phyloP scores from a whole-genome alignment of 2,888 invertebrate species.

The Melieria crassipennis region DNA sequence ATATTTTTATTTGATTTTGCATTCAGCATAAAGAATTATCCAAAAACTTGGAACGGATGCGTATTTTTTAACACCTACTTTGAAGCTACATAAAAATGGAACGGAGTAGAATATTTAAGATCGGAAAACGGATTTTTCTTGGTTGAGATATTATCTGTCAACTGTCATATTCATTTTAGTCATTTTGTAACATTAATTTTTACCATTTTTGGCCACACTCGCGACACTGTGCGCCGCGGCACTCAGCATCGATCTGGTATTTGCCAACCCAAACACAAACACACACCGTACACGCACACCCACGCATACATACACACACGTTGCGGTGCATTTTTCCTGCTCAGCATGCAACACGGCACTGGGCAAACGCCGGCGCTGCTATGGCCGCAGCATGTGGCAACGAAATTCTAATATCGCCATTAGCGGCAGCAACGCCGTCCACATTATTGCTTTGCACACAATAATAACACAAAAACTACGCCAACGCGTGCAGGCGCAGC shows the following conservation, averaged over 20 bases:
- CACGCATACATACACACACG: background rate
- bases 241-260: constrained; percentile 16
- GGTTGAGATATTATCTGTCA: too few species aligned
- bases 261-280: background rate
- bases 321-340: background rate
- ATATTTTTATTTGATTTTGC: too few species aligned
- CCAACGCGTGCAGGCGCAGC: background rate
- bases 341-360: constrained; percentile 26
- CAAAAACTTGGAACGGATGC: too few species aligned
- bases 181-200: too few species aligned
- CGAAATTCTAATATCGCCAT: background rate
- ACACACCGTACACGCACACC: background rate
- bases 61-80: too few species aligned
- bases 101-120: too few species aligned
- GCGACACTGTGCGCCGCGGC: background rate
- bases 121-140: too few species aligned
- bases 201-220: too few species aligned
- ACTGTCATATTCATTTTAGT: too few species aligned
- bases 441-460: background rate
- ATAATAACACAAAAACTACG: background rate
- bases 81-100: too few species aligned
- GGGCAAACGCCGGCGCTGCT: background rate
- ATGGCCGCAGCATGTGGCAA: background rate
- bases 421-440: too few species aligned
- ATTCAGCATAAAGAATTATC: too few species aligned